Conservation (phyloP, 2,113 vertebrate species). For the Scytalopus superciliaris region DNA sequence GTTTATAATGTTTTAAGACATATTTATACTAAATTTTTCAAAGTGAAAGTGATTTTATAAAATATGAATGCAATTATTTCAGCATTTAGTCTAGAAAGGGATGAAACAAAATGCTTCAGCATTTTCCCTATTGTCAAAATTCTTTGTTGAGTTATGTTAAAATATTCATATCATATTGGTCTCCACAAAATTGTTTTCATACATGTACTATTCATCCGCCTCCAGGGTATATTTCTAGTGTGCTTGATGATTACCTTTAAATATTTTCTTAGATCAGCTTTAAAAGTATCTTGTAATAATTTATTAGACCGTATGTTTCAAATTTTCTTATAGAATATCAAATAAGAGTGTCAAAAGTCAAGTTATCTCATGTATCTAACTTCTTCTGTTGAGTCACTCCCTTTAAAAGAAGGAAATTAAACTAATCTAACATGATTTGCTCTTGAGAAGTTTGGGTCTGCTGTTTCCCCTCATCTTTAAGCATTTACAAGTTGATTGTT, state of each 20-base stretch:
- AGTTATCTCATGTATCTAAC: background rate
- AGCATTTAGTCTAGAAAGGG: background rate
- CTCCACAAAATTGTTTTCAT: background rate
- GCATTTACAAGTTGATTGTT: background rate
- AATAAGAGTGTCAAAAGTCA: background rate
- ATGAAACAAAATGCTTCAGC: background rate
- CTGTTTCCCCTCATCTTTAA: background rate
- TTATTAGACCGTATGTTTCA: background rate
- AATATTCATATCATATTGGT: background rate
- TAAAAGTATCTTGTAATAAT: background rate
- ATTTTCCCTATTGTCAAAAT: background rate
- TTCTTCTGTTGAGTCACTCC: background rate
- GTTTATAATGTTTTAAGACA: background rate
- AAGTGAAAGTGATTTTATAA: background rate
- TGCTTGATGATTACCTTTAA: background rate
- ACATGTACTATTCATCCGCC: background rate
- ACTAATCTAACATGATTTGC: background rate
- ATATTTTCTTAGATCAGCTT: background rate
- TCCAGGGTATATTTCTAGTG: background rate
- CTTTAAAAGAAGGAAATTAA: background rate
- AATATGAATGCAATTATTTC: background rate
- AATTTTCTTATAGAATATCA: background rate
- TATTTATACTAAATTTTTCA: background rate
- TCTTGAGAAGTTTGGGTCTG: background rate
- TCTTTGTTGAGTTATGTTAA: background rate